Base-by-base conservation (phyloP, 1,140 invertebrate genomes). In the Aethina tumida region DNA sequence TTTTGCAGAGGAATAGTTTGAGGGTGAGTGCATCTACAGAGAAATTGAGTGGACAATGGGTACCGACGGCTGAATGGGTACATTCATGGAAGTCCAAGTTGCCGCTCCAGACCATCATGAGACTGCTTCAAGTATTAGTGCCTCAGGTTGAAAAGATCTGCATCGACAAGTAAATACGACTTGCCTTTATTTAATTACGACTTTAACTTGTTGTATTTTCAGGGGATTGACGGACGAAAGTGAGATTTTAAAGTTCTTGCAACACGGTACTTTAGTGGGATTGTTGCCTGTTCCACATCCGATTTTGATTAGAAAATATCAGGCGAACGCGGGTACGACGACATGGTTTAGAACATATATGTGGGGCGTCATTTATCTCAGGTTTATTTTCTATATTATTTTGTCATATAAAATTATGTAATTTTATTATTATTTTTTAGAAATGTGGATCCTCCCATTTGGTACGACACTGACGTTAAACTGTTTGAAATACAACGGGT, bases 131-230 rank as follows among this genome's bases (percentile, higher is more conserved):
- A 71, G 96, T 99, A 8, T 68, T 99, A 1, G 96, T 99, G 28
- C 96, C 97, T 29, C 96, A 99, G 71, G 96, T 99, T 6, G 96
- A 99, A 68, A 99, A 99, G 70, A 99, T 99, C 51, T 99, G 96
- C 65, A 98, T 99, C 56, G 96, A 99, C 63, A 98, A 98, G 91
- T 97, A 64, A 73, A 77, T 70, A 3, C 22, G 46, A 28, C 3
- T 39, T 35, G 17, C 2, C 13, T 10, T 30, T 4, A 15, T 8
- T 8, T n/a, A 4, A 32, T 16, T 16, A 12, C 17, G 0, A 27
- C 13, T 9, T 10, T 3, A 24, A 5, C 5, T 14, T 38, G 25
- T 6, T 10, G 20, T 2, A 19, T 53, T 69, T 71, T 3, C 57
- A 97, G 92, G 60, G 93, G 94, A n/a, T 65, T 99, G 42, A 99